These are phyloP conservation scores for Stegophylla sp. DNA, from an alignment of 2,888 invertebrate species.

Conservation along the genomic window DNA sequence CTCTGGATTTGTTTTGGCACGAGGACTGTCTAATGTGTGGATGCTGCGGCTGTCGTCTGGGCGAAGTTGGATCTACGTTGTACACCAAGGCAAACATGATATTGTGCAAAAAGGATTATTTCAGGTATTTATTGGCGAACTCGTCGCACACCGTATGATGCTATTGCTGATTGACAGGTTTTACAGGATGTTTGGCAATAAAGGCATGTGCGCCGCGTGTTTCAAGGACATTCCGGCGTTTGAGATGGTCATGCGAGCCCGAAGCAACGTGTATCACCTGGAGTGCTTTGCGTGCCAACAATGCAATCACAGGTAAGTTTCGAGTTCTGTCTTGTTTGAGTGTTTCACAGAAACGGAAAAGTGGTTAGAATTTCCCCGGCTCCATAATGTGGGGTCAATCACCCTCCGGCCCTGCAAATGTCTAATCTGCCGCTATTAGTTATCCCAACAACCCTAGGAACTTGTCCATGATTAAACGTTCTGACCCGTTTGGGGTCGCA, in stretches of 20 bases:
- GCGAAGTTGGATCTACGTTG: conserved; percentile 88
- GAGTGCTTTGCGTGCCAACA: conserved; percentile 99
- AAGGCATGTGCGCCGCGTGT: conserved; percentile 96
- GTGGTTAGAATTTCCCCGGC: background rate
- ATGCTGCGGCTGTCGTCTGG: conserved; percentile 91
- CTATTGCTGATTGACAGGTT: conserved; percentile 59
- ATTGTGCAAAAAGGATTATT: conserved; percentile 89
- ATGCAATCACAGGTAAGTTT: conserved; percentile 91
- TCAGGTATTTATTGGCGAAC: conserved; percentile 71
- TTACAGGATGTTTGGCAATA: conserved; percentile 87
- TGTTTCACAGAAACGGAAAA: background rate
- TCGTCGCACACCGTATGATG: conserved; percentile 46
- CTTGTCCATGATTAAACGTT: conserved; percentile 35
- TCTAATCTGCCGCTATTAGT: conserved; percentile 31
- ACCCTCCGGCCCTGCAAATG: background rate
- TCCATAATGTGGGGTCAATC: background rate
- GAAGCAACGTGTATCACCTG: conserved; percentile 95
- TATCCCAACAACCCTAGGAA: conserved; percentile 9
- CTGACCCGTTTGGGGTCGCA: conserved; percentile 4
- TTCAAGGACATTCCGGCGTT: conserved; percentile 97
- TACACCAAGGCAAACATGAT: conserved; percentile 91
- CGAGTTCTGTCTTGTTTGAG: background rate
- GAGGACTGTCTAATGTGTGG: conserved; percentile 92
- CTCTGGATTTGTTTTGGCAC: conserved; percentile 90
- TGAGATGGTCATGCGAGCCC: conserved; percentile 98